These are phyloP conservation scores for Stigmatopora nigra DNA, from an alignment of 2,113 vertebrate genomes.

Conservation along the genomic window DNA sequence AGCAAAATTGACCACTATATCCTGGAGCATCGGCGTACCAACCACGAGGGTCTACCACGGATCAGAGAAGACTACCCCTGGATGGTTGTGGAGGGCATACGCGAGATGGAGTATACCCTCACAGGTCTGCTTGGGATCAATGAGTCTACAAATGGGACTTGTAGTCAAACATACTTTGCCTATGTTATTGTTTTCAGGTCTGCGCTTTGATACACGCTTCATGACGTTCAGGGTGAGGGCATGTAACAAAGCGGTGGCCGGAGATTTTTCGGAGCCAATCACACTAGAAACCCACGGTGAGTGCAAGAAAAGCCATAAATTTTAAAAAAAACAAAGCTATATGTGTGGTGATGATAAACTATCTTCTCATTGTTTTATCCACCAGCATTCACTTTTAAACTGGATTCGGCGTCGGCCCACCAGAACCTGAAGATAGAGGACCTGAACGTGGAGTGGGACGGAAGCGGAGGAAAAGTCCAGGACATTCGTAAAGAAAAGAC, in stretches of 20 bases:
- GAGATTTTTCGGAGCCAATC: constrained; percentile 88
- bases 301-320: neutral
- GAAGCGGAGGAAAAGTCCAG: constrained; percentile 86
- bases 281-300: constrained; percentile 87
- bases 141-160: neutral
- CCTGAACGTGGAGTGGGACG: constrained; percentile 89
- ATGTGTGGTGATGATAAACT: neutral
- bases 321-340: neutral
- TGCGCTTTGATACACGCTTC: constrained; percentile 89
- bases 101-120: constrained; percentile 76
- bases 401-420: constrained; percentile 83
- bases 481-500: constrained; percentile 91
- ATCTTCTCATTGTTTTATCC: neutral
- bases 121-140: constrained; percentile 61
- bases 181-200: constrained; percentile 47
- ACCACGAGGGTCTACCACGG: constrained; percentile 85
- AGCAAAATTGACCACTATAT: constrained; percentile 90
- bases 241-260: constrained; percentile 90
- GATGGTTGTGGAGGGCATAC: constrained; percentile 93
- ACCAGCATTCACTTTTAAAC: constrained; percentile 84
- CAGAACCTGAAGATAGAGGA: constrained; percentile 94
- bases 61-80: constrained; percentile 90
- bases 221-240: constrained; percentile 90
- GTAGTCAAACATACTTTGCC: neutral
- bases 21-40: constrained; percentile 84